Percentiles rank a stretch among this genome's conserved stretches.
These are phyloP conservation scores for Scaptomyza polygonia DNA, from an alignment of 2,888 invertebrate species.

Conservation along the genomic window DNA sequence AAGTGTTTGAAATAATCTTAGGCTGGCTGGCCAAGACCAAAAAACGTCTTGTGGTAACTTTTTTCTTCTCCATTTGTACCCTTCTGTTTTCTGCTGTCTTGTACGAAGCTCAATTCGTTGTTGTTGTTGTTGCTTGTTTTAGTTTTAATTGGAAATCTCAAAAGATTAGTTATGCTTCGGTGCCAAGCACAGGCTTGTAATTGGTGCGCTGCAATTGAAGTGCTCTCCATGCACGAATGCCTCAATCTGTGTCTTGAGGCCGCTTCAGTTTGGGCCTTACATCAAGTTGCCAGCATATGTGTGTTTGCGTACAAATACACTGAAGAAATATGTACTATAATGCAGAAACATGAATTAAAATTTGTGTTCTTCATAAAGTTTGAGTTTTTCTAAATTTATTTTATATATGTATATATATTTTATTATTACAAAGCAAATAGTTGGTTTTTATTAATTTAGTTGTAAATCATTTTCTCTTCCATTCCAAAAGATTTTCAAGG, in stretches of 20 bases:
- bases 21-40: slow-evolving; percentile 14
- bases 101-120: slow-evolving; percentile 27
- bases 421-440: too few relatives aligned
- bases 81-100: slow-evolving; percentile 19
- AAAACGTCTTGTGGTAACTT: slow-evolving; percentile 37
- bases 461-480: too few relatives aligned
- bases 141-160: slow-evolving; percentile 80
- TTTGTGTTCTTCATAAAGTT: too few relatives aligned
- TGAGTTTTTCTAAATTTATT: too few relatives aligned
- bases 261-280: slow-evolving; percentile 43
- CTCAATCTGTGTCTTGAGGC: slow-evolving; percentile 71
- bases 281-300: slow-evolving; percentile 39
- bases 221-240: slow-evolving; percentile 76
- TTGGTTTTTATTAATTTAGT: too few relatives aligned
- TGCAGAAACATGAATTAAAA: background rate
- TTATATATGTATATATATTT: too few relatives aligned
- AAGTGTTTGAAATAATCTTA: slow-evolving; percentile 66
- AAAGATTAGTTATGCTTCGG: slow-evolving; percentile 80
- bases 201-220: slow-evolving; percentile 80
- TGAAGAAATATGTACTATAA: background rate
- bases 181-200: slow-evolving; percentile 76
- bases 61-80: slow-evolving; percentile 25
- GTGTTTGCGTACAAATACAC: background rate
- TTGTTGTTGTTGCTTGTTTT: slow-evolving; percentile 68
- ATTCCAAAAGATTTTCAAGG: too few relatives aligned